Evolutionary conservation across 53 echinoderm and acorn worm species (phyloP).

Genomic region (Patiria pectinifera): DNA sequence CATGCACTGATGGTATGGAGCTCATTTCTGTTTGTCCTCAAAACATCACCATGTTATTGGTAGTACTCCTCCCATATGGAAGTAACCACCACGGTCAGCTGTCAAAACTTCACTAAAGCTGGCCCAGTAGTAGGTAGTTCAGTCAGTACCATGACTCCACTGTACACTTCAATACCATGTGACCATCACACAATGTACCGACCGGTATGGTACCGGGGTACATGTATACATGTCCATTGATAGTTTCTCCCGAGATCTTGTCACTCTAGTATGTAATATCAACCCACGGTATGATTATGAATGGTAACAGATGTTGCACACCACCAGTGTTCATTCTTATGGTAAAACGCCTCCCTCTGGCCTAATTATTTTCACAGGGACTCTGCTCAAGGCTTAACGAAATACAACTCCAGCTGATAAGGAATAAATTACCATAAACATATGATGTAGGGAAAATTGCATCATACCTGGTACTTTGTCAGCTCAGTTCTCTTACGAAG

Average conservation of each 20-base stretch:
- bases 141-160: too few relatives aligned
- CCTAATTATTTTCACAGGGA: conserved; percentile 29
- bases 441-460: not conserved
- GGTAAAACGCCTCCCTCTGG: not conserved
- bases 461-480: not conserved
- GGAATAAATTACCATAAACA: not conserved
- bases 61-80: too few relatives aligned
- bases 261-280: conserved; percentile 4
- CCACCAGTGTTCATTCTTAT: conserved; percentile 6
- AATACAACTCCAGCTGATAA: not conserved
- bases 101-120: too few relatives aligned
- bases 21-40: too few relatives aligned
- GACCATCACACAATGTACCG: too few relatives aligned
- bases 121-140: too few relatives aligned
- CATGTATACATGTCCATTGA: not conserved
- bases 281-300: conserved; percentile 27
- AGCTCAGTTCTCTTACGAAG: too few relatives aligned
- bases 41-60: not conserved
- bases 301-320: conserved; percentile 35
- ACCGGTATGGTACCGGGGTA: too few relatives aligned
- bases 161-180: too few relatives aligned
- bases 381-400: conserved; percentile 3
- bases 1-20: not conserved
- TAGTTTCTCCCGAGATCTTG: not conserved
- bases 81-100: too few relatives aligned